phyloP scores from a whole-genome alignment of 2,888 invertebrate genomes.

The Dendrolimus houi region DNA sequence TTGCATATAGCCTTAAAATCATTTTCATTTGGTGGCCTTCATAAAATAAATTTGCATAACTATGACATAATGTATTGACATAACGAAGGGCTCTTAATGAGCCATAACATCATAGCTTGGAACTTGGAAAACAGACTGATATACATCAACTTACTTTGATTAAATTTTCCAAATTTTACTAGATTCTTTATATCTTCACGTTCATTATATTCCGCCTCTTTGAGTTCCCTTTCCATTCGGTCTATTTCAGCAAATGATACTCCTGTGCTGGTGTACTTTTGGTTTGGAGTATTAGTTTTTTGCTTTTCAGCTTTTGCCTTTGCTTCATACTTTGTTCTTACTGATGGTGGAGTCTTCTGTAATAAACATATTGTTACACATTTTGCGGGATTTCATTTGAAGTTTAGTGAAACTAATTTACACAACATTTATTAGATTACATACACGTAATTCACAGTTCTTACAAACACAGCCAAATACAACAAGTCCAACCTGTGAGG shows the following conservation, averaged over 20 bases:
- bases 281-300: slow-evolving; percentile 20
- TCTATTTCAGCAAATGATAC: slow-evolving; percentile 36
- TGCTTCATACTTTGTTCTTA: slow-evolving; percentile 37
- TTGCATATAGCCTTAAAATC: no score
- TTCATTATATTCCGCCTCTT: slow-evolving; percentile 36
- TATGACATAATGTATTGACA: no score
- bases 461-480: no score
- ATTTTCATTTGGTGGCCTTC: no score
- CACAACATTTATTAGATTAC: no score
- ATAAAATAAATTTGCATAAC: no score
- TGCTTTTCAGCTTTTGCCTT: slow-evolving; percentile 39
- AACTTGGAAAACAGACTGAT: neutral
- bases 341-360: slow-evolving; percentile 30
- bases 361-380: neutral
- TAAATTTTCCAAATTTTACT: slow-evolving; percentile 33
- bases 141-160: slow-evolving; percentile 28
- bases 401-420: no score
- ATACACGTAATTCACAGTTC: no score
- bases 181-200: slow-evolving; percentile 42
- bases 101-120: no score
- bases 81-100: no score
- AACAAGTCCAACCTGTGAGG: no score
- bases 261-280: slow-evolving; percentile 47
- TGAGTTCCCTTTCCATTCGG: slow-evolving; percentile 24
- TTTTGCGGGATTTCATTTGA: no score